phyloP scores from a whole-genome alignment of 2,888 invertebrate genomes.

The Caenorhabditis wallacei region DNA sequence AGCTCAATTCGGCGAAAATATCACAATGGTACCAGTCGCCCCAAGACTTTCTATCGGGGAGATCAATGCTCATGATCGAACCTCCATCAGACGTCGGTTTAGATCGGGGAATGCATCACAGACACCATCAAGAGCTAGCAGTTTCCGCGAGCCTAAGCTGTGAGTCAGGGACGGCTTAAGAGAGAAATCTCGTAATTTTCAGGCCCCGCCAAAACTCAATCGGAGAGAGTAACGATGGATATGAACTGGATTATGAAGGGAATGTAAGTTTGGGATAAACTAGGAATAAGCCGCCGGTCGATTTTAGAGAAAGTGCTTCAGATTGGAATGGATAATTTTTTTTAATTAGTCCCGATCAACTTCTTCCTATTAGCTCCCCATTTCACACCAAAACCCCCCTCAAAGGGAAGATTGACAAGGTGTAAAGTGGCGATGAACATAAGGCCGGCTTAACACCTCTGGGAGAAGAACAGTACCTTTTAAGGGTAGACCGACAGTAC shows the following conservation, averaged over 20 bases:
- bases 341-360: background rate
- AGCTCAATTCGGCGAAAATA: constrained; percentile 52
- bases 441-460: constrained; percentile 1
- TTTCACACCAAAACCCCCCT: too few species aligned
- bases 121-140: constrained; percentile 39
- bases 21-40: constrained; percentile 59
- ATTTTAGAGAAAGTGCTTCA: too few species aligned
- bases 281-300: too few species aligned
- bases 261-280: constrained; percentile 12
- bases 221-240: constrained; percentile 43
- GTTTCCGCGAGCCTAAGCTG: constrained; percentile 36
- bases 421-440: background rate
- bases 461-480: background rate
- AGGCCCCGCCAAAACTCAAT: constrained; percentile 28
- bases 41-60: constrained; percentile 53
- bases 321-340: too few species aligned
- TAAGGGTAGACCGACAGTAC: background rate
- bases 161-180: too few species aligned
- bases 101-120: constrained; percentile 30
- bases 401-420: background rate
- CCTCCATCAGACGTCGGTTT: constrained; percentile 40
- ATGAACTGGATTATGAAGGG: constrained; percentile 31
- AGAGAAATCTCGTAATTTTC: too few species aligned
- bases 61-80: constrained; percentile 15
- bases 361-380: too few species aligned